Base-by-base conservation (phyloP, 2,888 invertebrate species). In the Coelopa pilipes region DNA sequence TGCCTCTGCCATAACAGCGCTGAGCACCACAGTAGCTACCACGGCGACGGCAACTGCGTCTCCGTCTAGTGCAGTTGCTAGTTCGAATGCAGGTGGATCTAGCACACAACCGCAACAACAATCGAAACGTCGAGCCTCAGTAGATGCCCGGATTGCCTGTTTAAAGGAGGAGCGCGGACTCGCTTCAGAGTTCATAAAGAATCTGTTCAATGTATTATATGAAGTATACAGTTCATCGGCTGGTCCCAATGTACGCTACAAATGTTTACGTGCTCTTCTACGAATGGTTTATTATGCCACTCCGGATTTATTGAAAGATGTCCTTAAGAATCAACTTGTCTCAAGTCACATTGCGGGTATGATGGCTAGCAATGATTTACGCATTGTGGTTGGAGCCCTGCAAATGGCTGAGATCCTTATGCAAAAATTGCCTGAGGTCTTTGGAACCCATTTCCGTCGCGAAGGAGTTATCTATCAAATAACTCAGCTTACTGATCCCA, bases 221-320 rank as follows among this genome's bases (percentile, higher is more conserved):
- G 98, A 99, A 89, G 98, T 99, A 72, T 99, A 99, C 89, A 97
- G 96, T 87, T 97, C 96, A 81, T 98, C 98, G 76, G 98, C 99
- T 72, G 99, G 99, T 11, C 98, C 99, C 46, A 96, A 98, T 76
- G 97, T 99, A 46, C 93, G 98, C 81, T 97, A 97, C 89, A 98
- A 98, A 89, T 98, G 98, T 85, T 91, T 99, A 76, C 93, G 97
- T 83, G 98, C 99, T 7, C 91, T 99, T 76, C 90, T 99, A 72
- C 92, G 99, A 76, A 98, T 99, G 94, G 96, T 99, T 4, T 98
- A 95, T 89, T 98, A 97, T 87, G 96, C 97, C 12, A 93, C 93
- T 78, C 92, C 96, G 0, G 93, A 95, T 81, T 90, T 98, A 78
- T 90, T 99, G 68, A 92, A 94, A 82, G 93, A 92, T 79, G 92